phyloP scores from a whole-genome alignment of 2,797 vertebrate species.

The Semotilus atromaculatus region DNA sequence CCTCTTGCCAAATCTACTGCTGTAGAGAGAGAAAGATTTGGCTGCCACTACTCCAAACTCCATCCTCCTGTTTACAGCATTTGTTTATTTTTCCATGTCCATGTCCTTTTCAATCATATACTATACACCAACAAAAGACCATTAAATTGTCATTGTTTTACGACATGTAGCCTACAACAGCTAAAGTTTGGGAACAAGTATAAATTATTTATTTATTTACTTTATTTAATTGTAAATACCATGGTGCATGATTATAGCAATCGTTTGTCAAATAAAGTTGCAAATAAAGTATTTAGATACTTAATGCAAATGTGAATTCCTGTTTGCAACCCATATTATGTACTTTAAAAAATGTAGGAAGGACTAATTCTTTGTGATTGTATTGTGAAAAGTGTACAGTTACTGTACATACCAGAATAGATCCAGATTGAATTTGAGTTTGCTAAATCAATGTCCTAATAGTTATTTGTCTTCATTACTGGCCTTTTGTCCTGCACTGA shows the following conservation, averaged over 20 bases:
- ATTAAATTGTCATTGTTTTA: no score
- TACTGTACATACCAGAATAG: not conserved
- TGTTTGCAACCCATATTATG: not conserved
- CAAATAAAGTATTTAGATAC: not conserved
- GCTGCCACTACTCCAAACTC: not conserved
- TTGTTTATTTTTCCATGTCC: conserved; percentile 54
- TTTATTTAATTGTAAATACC: not conserved
- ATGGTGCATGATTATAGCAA: no score
- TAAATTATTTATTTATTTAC: not conserved
- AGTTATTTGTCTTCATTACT: not conserved
- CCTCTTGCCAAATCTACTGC: conserved; percentile 52
- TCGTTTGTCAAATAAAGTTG: not conserved
- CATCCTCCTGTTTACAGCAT: conserved; percentile 28
- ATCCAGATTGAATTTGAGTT: not conserved
- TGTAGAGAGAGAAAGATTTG: conserved; percentile 58
- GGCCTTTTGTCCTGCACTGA: not conserved
- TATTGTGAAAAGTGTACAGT: not conserved
- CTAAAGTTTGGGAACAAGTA: not conserved
- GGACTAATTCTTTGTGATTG: not conserved
- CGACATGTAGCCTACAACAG: no score
- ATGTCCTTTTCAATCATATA: not conserved
- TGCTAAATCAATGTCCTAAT: not conserved
- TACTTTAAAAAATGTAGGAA: not conserved
- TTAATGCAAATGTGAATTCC: not conserved
- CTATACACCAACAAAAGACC: not conserved